A percentile compares a stretch with the other conserved stretches of the same genome.
phyloP scores from a whole-genome alignment of 2,113 vertebrate genomes.

The Bucco capensis region DNA sequence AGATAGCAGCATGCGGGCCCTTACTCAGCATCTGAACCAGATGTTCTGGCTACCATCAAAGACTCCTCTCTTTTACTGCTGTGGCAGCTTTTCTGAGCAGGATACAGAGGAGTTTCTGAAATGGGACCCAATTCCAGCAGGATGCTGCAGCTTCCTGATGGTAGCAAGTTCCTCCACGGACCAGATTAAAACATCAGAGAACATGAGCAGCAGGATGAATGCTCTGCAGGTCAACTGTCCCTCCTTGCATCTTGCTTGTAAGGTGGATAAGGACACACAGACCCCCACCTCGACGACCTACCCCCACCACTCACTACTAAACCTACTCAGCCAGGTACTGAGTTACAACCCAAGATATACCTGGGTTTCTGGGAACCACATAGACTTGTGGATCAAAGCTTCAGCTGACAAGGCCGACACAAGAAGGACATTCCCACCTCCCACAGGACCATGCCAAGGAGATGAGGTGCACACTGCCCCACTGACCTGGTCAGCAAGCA shows the following conservation, averaged over 20 bases:
- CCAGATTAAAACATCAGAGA: background rate
- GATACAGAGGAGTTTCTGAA: background rate
- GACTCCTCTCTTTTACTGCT: rapidly evolving
- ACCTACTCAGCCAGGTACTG: background rate
- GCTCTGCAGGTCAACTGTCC: background rate
- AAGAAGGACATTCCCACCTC: background rate
- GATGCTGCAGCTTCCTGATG: background rate
- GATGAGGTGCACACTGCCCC: rapidly evolving
- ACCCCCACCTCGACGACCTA: background rate
- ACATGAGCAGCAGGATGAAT: background rate
- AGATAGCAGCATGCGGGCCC: background rate
- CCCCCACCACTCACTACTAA: background rate
- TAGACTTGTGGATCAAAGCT: background rate
- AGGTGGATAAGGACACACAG: background rate
- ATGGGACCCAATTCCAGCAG: rapidly evolving
- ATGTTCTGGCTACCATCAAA: background rate
- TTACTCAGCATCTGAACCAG: background rate
- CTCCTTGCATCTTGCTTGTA: background rate
- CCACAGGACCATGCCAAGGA: background rate
- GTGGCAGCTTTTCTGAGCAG: background rate
- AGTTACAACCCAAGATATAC: background rate
- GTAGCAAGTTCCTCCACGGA: background rate
- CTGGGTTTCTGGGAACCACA: background rate
- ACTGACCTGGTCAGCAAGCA: constrained; percentile 80
- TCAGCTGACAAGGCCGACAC: background rate